A percentile compares a stretch with the other conserved stretches of the same genome.
These are phyloP conservation scores for Archaeoteleia sp. DNA, from an alignment of 2,888 invertebrate species.

Conservation along the genomic window DNA sequence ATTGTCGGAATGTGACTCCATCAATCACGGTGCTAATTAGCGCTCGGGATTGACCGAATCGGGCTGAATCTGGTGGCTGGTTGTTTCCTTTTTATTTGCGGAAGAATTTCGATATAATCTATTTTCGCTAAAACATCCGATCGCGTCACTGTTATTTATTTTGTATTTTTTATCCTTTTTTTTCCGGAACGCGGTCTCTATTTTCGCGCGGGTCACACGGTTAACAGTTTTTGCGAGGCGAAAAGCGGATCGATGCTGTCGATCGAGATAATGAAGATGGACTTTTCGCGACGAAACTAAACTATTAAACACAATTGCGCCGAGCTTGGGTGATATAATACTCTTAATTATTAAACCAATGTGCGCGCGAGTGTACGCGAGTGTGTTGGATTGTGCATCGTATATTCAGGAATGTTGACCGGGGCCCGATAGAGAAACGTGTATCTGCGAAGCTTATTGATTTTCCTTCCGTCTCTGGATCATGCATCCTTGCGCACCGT, in stretches of 20 bases:
- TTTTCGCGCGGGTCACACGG: conserved; percentile 67
- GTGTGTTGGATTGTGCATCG: conserved; percentile 3
- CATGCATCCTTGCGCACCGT: conserved; percentile 63
- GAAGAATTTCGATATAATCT: conserved; percentile 7
- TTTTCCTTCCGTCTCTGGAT: conserved; percentile 52
- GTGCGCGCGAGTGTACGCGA: neutral
- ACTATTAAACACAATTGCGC: conserved; percentile 39
- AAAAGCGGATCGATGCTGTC: conserved; percentile 33
- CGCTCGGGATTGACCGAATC: conserved; percentile 16
- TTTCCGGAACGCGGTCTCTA: conserved; percentile 52
- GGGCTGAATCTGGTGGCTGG: neutral
- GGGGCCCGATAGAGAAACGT: conserved; percentile 33
- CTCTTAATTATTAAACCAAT: conserved; percentile 37
- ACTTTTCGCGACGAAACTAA: conserved; percentile 63
- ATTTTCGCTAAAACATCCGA: conserved; percentile 18
- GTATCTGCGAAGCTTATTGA: conserved; percentile 46
- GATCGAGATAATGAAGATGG: conserved; percentile 67
- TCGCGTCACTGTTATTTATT: neutral
- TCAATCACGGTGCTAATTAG: conserved; percentile 27
- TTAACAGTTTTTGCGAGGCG: conserved; percentile 53
- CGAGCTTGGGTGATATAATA: conserved; percentile 37
- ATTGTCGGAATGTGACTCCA: conserved; percentile 17
- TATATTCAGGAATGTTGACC: conserved; percentile 10
- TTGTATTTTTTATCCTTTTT: conserved; percentile 5
- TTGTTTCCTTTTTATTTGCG: conserved; percentile 13